Base-by-base conservation (phyloP, 1,140 invertebrate species). In the Littorina saxatilis region DNA sequence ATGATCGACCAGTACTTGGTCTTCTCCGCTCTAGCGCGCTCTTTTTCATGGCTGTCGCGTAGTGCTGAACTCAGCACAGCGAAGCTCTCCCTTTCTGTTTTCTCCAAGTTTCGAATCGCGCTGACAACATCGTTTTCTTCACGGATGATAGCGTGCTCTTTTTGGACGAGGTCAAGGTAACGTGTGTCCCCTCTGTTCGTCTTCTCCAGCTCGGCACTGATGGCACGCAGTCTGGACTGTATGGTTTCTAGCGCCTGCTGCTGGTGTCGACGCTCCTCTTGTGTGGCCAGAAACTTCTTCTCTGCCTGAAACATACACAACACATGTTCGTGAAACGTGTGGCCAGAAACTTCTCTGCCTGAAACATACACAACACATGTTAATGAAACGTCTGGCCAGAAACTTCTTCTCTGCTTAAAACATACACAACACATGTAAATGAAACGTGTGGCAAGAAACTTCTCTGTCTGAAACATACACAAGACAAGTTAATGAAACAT, bases 1-100 rank as follows among this genome's bases (percentile, higher is more conserved):
- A 95, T 94, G 68, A 96, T 94, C 75, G 95, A 96, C 95, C 95
- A 96, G 87, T 96, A 96, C 90, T 96, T 96, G 79, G 95, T 96
- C 84, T 94, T 93, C 89, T 96, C 95, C 20, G 95, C 95, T 88
- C 95, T 94, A 2, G 95, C 94, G 63, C 95, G 89, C 90, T 96
- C 96, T 82, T 95, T 94, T 87, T 96, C 95, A 87, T 96, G 96
- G 80, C 95, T 95, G 23, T 95, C 93, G 85, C 96, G 94, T 0
- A 96, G 93, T 1, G 95, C 94, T 15, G 94, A 94, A 0, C 95
- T 95, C 82, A 96, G 93, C 1, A 93, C 90, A 1, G 94, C 92
- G 88, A 96, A 96, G 50, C 93, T 90, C 75, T 96, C 95, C 52
- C 95, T 91, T 89, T 96, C 96, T 20, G 82, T 82, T 80, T 91